phyloP scores from a whole-genome alignment of 2,888 invertebrate genomes.

The Calephelis perditalis region DNA sequence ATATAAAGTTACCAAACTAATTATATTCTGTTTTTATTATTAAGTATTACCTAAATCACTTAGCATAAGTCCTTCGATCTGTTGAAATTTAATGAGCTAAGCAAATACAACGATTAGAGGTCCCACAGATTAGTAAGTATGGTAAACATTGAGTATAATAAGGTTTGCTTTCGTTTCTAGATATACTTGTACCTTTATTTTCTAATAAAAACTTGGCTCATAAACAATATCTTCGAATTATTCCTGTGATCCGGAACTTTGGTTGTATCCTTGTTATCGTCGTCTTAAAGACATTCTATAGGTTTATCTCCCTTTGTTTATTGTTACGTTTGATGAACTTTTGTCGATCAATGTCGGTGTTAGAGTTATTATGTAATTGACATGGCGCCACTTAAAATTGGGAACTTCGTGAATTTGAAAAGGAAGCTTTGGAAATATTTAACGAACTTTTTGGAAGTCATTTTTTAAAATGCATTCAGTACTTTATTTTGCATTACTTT shows the following conservation, averaged over 20 bases:
- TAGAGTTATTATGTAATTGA: conserved; percentile 22
- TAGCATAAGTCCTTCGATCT: conserved; percentile 35
- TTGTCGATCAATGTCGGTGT: conserved; percentile 26
- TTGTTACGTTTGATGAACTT: conserved; percentile 33
- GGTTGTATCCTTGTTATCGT: conserved; percentile 40
- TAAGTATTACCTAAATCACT: conserved; percentile 24
- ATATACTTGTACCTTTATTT: conserved; percentile 5
- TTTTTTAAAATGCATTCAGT: too few species aligned
- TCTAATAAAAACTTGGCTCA: conserved; percentile 25
- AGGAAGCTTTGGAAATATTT: neutral
- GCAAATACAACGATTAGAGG: conserved; percentile 62
- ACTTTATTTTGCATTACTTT: too few species aligned
- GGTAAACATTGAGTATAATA: conserved; percentile 34
- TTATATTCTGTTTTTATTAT: conserved; percentile 27
- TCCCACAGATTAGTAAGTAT: conserved; percentile 39
- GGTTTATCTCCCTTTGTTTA: conserved; percentile 32
- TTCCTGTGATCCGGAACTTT: conserved; percentile 47
- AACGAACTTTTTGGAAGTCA: conserved; percentile 20
- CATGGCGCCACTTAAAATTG: neutral
- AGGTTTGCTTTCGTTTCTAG: conserved; percentile 10
- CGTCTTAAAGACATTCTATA: conserved; percentile 38
- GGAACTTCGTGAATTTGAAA: neutral
- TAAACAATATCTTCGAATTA: conserved; percentile 32
- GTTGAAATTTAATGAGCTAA: conserved; percentile 56
- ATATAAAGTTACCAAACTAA: too few species aligned